phyloP scores from a whole-genome alignment of 2,113 vertebrate species.

The Tor tambroides region DNA sequence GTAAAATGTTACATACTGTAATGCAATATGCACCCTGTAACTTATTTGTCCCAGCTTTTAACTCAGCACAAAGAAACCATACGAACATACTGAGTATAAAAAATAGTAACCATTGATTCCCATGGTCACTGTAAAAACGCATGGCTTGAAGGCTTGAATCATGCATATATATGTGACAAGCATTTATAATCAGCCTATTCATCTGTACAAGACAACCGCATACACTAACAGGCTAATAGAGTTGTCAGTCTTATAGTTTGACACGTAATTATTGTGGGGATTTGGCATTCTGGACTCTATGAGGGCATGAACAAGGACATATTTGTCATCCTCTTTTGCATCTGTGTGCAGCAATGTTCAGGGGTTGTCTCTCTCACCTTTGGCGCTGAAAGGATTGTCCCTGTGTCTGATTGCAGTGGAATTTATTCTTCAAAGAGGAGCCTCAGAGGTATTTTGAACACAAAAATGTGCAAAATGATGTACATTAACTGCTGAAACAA shows the following conservation, averaged over 20 bases:
- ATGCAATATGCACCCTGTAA: neutral
- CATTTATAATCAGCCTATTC: conserved; percentile 27
- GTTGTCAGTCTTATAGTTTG: conserved; percentile 37
- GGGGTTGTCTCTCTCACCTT: neutral
- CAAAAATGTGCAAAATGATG: neutral
- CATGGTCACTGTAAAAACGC: neutral
- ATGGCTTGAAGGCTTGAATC: neutral
- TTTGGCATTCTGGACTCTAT: conserved; percentile 17
- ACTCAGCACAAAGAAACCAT: neutral
- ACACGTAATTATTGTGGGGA: conserved; percentile 29
- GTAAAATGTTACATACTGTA: neutral
- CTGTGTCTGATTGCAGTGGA: neutral
- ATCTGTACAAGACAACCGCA: conserved; percentile 15
- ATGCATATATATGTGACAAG: conserved; percentile 4
- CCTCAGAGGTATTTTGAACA: neutral
- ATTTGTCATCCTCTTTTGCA: conserved; percentile 29
- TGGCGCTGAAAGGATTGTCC: neutral
- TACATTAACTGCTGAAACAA: neutral
- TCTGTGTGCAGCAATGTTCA: neutral
- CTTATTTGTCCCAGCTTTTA: neutral
- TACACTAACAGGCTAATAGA: conserved; percentile 28
- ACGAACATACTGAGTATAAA: neutral
- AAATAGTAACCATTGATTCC: neutral
- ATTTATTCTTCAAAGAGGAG: neutral
- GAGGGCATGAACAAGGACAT: conserved; percentile 1